Conservation (phyloP, 2,113 vertebrate genomes). For the Tauraco erythrolophus region DNA sequence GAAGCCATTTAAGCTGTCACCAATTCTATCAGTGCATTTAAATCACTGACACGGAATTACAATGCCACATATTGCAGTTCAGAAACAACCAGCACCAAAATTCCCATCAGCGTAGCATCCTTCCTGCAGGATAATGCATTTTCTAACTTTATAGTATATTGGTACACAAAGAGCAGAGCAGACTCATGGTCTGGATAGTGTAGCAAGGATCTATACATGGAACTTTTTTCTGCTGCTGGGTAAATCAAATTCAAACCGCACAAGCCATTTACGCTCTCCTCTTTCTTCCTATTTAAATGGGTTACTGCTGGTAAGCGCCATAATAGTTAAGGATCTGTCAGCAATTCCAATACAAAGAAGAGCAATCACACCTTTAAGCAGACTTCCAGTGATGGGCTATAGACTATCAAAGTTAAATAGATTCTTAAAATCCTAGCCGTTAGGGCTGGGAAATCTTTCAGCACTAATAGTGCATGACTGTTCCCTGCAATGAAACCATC, state of each 20-base stretch:
- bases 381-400: constrained; percentile 56
- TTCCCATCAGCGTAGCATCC: neutral
- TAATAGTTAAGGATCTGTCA: constrained; percentile 72
- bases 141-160: neutral
- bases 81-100: constrained; percentile 57
- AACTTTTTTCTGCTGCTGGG: constrained; percentile 39
- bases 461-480: constrained; percentile 69
- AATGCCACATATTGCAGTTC: constrained; percentile 61
- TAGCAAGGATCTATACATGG: neutral
- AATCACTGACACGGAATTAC: constrained; percentile 78
- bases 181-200: neutral
- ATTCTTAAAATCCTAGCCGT: constrained; percentile 62
- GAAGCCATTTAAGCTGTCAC: constrained; percentile 81
- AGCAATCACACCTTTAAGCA: constrained; percentile 66
- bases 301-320: constrained; percentile 59
- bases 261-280: constrained; percentile 24
- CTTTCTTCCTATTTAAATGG: constrained; percentile 66
- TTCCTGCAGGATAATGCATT: constrained; percentile 24
- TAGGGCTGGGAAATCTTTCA: constrained; percentile 67
- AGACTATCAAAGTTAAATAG: constrained; percentile 72
- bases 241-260: constrained; percentile 62
- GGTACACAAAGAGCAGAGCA: neutral
- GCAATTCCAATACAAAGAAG: constrained; percentile 69
- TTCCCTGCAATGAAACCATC: constrained; percentile 53
- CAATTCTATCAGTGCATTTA: constrained; percentile 74